Conservation (phyloP, 2,797 vertebrate species). For the Coluber constrictor region DNA sequence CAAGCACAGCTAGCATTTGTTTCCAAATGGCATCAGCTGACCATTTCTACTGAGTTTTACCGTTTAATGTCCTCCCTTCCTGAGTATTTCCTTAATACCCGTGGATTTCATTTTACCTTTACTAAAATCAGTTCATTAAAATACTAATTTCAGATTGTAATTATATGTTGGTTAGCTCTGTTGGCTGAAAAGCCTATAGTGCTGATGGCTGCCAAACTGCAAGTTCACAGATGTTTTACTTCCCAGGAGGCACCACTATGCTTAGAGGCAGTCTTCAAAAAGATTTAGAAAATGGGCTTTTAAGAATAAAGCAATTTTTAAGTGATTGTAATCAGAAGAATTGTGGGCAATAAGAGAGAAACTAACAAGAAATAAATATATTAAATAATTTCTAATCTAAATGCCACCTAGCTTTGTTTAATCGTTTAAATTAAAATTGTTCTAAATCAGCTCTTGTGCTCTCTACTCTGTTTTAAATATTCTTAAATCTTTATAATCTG, state of each 20-base stretch:
- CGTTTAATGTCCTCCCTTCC: conserved; percentile 54
- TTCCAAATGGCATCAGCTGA: conserved; percentile 54
- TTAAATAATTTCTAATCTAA: background rate
- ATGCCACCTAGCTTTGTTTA: background rate
- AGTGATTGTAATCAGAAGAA: conserved; percentile 28
- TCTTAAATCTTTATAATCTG: conserved; percentile 6
- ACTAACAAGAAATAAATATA: background rate
- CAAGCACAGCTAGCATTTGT: background rate
- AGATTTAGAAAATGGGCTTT: conserved; percentile 28
- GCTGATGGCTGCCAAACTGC: conserved; percentile 40
- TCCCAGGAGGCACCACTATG: conserved; percentile 41
- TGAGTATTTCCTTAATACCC: conserved; percentile 63
- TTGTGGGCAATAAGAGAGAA: background rate
- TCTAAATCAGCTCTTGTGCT: background rate
- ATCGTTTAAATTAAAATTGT: background rate
- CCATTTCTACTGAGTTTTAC: conserved; percentile 49
- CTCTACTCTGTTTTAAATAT: background rate
- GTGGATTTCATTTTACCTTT: conserved; percentile 66
- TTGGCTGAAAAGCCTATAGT: conserved; percentile 34
- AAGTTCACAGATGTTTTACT: conserved; percentile 58
- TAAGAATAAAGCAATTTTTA: conserved; percentile 41
- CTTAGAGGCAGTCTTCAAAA: conserved; percentile 28
- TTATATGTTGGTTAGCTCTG: conserved; percentile 66
- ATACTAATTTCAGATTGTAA: conserved; percentile 71
- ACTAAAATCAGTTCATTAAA: conserved; percentile 71